phyloP scores from a whole-genome alignment of 2,888 invertebrate species.

The Drosophila quasianomalipes region DNA sequence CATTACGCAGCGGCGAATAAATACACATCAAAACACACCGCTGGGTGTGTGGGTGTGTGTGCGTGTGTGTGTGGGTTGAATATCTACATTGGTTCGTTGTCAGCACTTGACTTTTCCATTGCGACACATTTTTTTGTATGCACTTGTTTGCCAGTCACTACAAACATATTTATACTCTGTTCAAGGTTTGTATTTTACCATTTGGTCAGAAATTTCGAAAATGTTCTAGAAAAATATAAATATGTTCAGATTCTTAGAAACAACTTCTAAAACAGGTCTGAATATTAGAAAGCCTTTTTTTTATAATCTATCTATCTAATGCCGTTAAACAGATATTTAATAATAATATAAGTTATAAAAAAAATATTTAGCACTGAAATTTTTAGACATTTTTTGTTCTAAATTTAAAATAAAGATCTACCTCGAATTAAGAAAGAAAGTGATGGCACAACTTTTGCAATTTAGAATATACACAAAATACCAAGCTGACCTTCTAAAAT shows the following conservation, averaged over 20 bases:
- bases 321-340: background rate
- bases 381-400: background rate
- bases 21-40: constrained; percentile 58
- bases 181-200: background rate
- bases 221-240: background rate
- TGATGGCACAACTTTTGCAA: no score
- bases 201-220: background rate
- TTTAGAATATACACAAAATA: no score
- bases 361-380: no score
- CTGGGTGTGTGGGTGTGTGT: background rate
- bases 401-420: background rate
- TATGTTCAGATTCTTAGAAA: background rate
- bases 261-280: background rate
- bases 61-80: constrained; percentile 2
- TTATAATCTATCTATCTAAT: no score
- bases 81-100: constrained; percentile 14
- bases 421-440: no score
- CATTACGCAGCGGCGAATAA: constrained; percentile 16
- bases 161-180: constrained; percentile 11
- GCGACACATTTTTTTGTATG: constrained; percentile 49
- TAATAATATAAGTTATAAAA: background rate
- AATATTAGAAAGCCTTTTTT: no score
- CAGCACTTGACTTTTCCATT: constrained; percentile 52
- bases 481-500: no score
- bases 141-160: constrained; percentile 44